Percentiles rank a stretch among this genome's conserved stretches.
Conservation (phyloP, 2,113 vertebrate species). For the Meles meles region DNA sequence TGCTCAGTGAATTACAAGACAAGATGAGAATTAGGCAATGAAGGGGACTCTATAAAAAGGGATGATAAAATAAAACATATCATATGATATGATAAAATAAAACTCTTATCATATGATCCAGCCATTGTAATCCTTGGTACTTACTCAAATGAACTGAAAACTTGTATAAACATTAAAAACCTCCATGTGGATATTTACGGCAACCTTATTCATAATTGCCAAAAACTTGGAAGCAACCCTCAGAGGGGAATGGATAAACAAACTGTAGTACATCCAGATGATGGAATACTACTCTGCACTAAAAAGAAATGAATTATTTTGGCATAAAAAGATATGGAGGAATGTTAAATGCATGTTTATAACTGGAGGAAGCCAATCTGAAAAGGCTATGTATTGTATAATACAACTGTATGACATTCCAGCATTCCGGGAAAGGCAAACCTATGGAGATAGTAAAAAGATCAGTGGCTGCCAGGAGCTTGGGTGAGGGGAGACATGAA, state of each 20-base stretch:
- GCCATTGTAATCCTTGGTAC: not conserved
- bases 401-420: not conserved
- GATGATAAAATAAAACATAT: not conserved
- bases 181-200: not conserved
- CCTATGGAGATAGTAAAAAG: not conserved
- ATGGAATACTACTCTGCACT: not conserved
- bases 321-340: not conserved
- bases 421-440: not conserved
- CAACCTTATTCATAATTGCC: not conserved
- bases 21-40: not conserved
- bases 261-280: not conserved
- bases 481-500: not conserved
- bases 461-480: not conserved
- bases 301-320: not conserved
- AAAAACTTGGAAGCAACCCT: not conserved
- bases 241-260: not conserved
- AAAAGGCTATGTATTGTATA: not conserved
- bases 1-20: not conserved
- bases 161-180: not conserved
- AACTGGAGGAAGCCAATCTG: not conserved
- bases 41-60: not conserved
- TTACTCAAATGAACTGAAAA: not conserved
- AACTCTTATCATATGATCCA: too few relatives aligned
- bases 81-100: too few relatives aligned
- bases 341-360: not conserved